Evolutionary conservation across 2,888 invertebrate genomes (phyloP), one percentile per base, ranked within the genome.

Genomic region (Germaria angustata): DNA sequence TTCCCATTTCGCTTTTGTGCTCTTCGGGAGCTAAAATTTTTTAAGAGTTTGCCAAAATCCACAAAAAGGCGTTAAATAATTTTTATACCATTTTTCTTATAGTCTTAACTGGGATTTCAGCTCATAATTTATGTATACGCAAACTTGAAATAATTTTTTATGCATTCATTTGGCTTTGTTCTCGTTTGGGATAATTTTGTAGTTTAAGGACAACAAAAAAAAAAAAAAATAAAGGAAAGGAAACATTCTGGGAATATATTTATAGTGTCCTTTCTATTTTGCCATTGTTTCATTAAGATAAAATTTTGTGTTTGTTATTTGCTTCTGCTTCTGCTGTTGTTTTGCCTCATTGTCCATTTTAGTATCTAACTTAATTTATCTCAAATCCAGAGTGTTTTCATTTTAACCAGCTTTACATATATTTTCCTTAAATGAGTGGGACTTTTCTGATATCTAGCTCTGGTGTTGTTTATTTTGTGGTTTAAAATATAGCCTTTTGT

Each of bases 101-200:
- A 49, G 61, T 68, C 69, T 75, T 73, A 72, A 49, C 73, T 75
- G 57, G 75, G 79, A 79, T 66, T 82, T 75, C 51, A 61, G 46
- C 55, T 51, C 17, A 82, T 79, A 79, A 79, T 82, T 82, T 82
- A 79, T 82, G 78, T 82, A 65, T 51, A 82, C 73, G 65, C 69
- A 81, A 68, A 73, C 75, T 77, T 77, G 32, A 51, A 39, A 20
- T 46, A 44, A 51, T 44, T 59, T 28, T 22, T 44, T 15, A 44
- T 28, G 1, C 15, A 44, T 22, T 28, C n/a, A n/a, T n/a, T n/a
- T n/a, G n/a, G n/a, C n/a, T 57, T 15, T 22, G 11, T 46, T 46
- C 7, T n/a, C 41, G 61, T 15, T 15, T 32, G 59, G 36, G 32
- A 7, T 44, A 44, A 17, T 59, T 41, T 73, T 53, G 20, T 22